Evolutionary conservation across 1,140 invertebrate genomes (phyloP).

Genomic region (Diabrotica virgifera): DNA sequence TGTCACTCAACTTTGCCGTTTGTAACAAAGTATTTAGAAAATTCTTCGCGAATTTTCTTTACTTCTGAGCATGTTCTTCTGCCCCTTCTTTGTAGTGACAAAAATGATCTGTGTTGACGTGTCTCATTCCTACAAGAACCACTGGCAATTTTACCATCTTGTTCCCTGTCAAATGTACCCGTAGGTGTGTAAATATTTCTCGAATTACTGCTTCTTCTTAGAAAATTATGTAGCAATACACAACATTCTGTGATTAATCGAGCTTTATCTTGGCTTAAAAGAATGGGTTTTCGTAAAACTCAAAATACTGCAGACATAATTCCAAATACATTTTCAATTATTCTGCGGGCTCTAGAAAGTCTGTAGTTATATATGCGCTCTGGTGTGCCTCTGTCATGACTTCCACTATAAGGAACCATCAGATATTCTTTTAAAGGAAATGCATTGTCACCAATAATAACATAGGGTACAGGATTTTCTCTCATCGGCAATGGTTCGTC

Average conservation of each 20-base stretch:
- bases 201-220: conserved; percentile 14
- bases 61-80: too few species aligned
- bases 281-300: conserved; percentile 46
- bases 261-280: conserved; percentile 37
- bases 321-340: conserved; percentile 55
- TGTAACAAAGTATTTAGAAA: too few species aligned
- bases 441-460: conserved; percentile 52
- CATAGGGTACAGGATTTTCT: too few species aligned
- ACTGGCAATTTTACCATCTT: background rate
- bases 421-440: conserved; percentile 49
- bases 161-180: background rate
- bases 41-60: too few species aligned
- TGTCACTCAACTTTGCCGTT: too few species aligned
- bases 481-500: background rate
- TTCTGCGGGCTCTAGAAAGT: conserved; percentile 40
- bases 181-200: conserved; percentile 3
- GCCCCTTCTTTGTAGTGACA: too few species aligned
- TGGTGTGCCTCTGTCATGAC: conserved; percentile 29
- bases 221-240: conserved; percentile 43
- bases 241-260: conserved; percentile 32
- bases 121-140: conserved; percentile 13
- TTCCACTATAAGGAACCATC: conserved; percentile 50
- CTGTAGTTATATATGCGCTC: conserved; percentile 47
- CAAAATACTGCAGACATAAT: conserved; percentile 44
- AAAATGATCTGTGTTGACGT: too few species aligned